Percentiles rank a stretch among this genome's conserved stretches.
Evolutionary conservation across 2,797 vertebrate species (phyloP).

Genomic region (Salmo trutta): DNA sequence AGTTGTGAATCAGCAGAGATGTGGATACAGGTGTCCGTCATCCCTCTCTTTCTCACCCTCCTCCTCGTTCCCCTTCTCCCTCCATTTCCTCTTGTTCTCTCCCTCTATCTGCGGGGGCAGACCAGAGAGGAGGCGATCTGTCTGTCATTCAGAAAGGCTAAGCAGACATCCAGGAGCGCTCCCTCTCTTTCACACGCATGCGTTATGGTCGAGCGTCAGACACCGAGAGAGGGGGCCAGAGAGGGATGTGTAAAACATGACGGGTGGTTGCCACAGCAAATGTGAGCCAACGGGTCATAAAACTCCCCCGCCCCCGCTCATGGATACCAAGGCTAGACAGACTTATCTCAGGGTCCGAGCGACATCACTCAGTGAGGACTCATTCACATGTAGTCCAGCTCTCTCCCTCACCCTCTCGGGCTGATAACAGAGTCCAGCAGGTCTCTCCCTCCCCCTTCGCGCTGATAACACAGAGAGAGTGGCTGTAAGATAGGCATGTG

Average conservation of each 20-base stretch:
- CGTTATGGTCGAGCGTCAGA: not conserved
- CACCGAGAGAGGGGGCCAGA: too few relatives aligned
- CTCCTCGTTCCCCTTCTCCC: too few relatives aligned
- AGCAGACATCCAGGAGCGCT: too few relatives aligned
- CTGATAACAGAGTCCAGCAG: conserved; percentile 80
- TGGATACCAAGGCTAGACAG: not conserved
- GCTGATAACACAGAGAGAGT: not conserved
- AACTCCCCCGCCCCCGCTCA: not conserved
- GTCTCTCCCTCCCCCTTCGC: conserved; percentile 49
- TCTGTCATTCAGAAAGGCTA: not conserved
- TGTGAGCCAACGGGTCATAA: conserved; percentile 5
- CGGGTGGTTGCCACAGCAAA: conserved; percentile 3
- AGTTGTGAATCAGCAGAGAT: too few relatives aligned
- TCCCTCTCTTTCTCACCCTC: too few relatives aligned
- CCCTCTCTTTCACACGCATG: not conserved
- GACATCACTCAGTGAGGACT: conserved; percentile 3
- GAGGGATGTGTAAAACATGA: not conserved
- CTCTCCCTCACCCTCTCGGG: conserved; percentile 35
- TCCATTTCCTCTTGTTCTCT: too few relatives aligned
- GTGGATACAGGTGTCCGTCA: too few relatives aligned
- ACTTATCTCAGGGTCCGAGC: conserved; percentile 1
- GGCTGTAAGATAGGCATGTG: too few relatives aligned
- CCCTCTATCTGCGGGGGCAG: not conserved
- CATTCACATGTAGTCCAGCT: conserved; percentile 33
- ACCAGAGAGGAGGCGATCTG: not conserved